phyloP scores from a whole-genome alignment of 30 jellyfish, hydroid and myxozoan species.

The Aurelia sp. region DNA sequence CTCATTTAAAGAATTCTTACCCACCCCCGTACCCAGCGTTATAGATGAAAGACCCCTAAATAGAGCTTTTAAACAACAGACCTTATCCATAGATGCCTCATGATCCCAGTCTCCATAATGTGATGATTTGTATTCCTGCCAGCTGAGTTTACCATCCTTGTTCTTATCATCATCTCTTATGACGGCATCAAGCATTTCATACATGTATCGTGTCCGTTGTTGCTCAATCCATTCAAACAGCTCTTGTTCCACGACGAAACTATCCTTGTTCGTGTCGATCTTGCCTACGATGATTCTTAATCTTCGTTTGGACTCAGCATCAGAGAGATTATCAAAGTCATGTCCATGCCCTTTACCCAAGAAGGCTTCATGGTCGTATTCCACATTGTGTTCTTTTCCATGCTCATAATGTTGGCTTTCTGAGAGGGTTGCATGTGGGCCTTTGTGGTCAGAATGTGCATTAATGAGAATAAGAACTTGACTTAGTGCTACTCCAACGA shows the following conservation, averaged over 20 bases:
- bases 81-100: conserved; percentile 89
- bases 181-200: conserved; percentile 88
- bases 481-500: background rate
- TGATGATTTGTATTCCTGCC: conserved; percentile 87
- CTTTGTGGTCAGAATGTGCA: conserved; percentile 66
- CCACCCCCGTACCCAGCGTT: too few species aligned
- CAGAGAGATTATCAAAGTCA: conserved; percentile 83
- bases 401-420: conserved; percentile 78
- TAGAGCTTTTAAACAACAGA: conserved; percentile 1
- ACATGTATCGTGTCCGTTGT: conserved; percentile 92
- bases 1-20: too few species aligned
- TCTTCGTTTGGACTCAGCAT: conserved; percentile 84
- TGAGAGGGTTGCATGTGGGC: conserved; percentile 68
- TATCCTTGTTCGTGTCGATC: conserved; percentile 79
- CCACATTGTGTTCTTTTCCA: conserved; percentile 75
- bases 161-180: conserved; percentile 83
- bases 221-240: conserved; percentile 84
- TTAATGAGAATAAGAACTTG: background rate
- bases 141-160: conserved; percentile 72
- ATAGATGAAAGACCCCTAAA: too few species aligned
- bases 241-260: conserved; percentile 62
- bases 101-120: conserved; percentile 96
- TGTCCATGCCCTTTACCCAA: conserved; percentile 94
- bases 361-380: conserved; percentile 95
- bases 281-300: conserved; percentile 63